Conservation (phyloP, 1,140 invertebrate genomes). For the Cotesia chilonis region DNA sequence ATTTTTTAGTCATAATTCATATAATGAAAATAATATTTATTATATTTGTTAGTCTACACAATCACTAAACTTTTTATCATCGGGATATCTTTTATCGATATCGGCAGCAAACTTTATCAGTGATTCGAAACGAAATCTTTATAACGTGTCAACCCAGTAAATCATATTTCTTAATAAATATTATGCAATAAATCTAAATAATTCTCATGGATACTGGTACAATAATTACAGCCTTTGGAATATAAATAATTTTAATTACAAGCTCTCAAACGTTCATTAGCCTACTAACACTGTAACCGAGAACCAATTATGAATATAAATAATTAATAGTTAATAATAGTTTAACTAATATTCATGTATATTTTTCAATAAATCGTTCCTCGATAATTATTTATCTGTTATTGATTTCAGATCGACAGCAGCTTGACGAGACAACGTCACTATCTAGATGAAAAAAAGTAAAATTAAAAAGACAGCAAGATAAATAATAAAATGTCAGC, state of each 20-base stretch:
- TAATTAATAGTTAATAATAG: slow-evolving; percentile 9
- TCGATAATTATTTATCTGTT: too few species aligned
- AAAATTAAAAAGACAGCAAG: not conserved
- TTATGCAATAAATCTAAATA: too few species aligned
- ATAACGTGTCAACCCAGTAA: not conserved
- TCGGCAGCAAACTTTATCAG: not conserved
- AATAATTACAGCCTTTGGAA: not conserved
- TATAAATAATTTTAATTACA: slow-evolving; percentile 3
- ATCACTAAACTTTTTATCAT: not conserved
- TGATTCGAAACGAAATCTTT: slow-evolving; percentile 6
- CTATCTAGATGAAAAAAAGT: not conserved
- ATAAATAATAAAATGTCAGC: slow-evolving; percentile 15
- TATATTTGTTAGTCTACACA: not conserved
- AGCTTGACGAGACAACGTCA: too few species aligned
- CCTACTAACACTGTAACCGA: not conserved
- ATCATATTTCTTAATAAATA: too few species aligned
- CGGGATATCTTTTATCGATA: not conserved
- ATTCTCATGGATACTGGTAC: too few species aligned
- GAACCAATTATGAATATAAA: not conserved
- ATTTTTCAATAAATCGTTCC: not conserved
- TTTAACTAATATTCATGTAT: not conserved
- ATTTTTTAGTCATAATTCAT: too few species aligned
- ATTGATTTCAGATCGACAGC: too few species aligned
- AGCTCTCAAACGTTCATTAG: slow-evolving; percentile 14
- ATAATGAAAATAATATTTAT: too few species aligned